Evolutionary conservation across 1,140 invertebrate genomes (phyloP).

Genomic region (Lutraria rhynchaena): DNA sequence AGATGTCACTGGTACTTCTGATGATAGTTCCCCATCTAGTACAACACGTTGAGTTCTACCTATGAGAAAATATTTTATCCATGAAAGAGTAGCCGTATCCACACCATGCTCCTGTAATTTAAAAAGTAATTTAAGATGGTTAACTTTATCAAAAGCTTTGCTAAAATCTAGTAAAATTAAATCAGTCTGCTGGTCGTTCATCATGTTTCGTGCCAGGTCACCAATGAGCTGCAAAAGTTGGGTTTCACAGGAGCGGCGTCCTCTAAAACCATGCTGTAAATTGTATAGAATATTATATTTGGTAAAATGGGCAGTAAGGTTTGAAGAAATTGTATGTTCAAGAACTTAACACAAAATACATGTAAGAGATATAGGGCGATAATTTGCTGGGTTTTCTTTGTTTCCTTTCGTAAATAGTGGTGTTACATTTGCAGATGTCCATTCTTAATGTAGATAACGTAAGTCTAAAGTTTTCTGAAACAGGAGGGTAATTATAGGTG

Average conservation of each 20-base stretch:
- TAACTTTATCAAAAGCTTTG: constrained; percentile 34
- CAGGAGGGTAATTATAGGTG: too few relatives aligned
- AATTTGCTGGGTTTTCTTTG: constrained; percentile 33
- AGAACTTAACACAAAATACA: constrained; percentile 48
- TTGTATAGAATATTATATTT: constrained; percentile 56
- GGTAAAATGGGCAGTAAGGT: constrained; percentile 34
- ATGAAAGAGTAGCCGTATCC: too few relatives aligned
- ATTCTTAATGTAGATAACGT: too few relatives aligned
- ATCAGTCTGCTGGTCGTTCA: constrained; percentile 13
- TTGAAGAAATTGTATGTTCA: constrained; percentile 52
- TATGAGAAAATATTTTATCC: too few relatives aligned
- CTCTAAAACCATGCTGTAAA: constrained; percentile 59
- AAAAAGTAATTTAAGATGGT: constrained; percentile 34
- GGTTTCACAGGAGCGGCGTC: constrained; percentile 33
- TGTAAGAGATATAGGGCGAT: constrained; percentile 49
- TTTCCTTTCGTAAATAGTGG: constrained; percentile 57
- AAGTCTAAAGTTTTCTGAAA: too few relatives aligned
- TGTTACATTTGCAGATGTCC: constrained; percentile 31
- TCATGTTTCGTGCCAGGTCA: not conserved
- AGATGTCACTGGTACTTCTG: too few relatives aligned
- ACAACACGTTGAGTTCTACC: too few relatives aligned
- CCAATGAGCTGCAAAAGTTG: constrained; percentile 12
- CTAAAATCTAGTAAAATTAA: constrained; percentile 16
- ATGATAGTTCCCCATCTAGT: too few relatives aligned
- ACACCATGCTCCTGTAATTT: constrained; percentile 36